Conservation (phyloP, 1,140 invertebrate genomes). For the Drosophila bifasciata region DNA sequence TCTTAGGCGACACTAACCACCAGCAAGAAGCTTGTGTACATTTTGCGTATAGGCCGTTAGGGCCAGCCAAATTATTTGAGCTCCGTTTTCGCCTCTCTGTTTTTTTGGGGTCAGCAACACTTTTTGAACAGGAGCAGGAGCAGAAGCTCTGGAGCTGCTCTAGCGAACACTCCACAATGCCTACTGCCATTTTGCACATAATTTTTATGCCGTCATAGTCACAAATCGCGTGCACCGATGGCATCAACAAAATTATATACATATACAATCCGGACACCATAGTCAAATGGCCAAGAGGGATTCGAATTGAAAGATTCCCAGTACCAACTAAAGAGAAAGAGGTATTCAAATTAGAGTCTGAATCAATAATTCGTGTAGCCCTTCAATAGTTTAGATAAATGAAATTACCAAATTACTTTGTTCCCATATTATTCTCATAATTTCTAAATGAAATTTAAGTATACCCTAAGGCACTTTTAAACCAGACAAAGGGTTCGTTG, state of each 20-base stretch:
- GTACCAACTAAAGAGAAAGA: not conserved
- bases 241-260: conserved; percentile 73
- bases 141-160: conserved; percentile 57
- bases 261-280: conserved; percentile 53
- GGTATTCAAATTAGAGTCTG: not conserved
- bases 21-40: conserved; percentile 80
- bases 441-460: too few species aligned
- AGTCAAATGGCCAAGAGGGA: not conserved
- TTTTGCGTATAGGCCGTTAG: conserved; percentile 41
- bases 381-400: not conserved
- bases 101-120: conserved; percentile 72
- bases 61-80: conserved; percentile 58
- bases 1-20: conserved; percentile 75
- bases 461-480: not conserved
- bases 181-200: conserved; percentile 77
- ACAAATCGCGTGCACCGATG: conserved; percentile 72
- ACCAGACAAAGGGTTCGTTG: conserved; percentile 30
- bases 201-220: conserved; percentile 71
- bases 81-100: conserved; percentile 21
- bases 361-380: not conserved
- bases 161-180: conserved; percentile 66
- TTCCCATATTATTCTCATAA: too few species aligned
- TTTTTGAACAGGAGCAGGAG: conserved; percentile 26
- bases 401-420: too few species aligned
- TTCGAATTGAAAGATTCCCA: conserved; percentile 22